These are phyloP conservation scores for Myripristis jacobus DNA, from an alignment of 2,797 vertebrate species.

Conservation along the genomic window DNA sequence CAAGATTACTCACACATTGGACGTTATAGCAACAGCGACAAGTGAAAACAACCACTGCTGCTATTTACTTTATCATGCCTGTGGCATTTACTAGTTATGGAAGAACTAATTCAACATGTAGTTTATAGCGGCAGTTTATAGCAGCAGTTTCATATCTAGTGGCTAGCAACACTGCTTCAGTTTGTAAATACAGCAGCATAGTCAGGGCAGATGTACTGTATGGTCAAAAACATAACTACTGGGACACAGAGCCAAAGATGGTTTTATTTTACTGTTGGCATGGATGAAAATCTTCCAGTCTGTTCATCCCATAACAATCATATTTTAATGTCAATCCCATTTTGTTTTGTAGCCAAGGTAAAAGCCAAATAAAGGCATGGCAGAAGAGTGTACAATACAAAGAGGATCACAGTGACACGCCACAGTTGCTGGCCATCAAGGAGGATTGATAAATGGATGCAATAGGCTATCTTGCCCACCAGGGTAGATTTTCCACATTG, in stretches of 20 bases:
- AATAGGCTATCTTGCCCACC: slow-evolving; percentile 18
- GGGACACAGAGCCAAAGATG: not conserved
- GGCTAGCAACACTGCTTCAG: not conserved
- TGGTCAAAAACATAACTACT: not conserved
- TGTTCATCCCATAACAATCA: not conserved
- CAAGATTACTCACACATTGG: slow-evolving; percentile 25
- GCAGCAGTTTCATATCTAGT: slow-evolving; percentile 1
- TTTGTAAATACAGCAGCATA: not conserved
- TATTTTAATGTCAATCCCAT: slow-evolving; percentile 8
- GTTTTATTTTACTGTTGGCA: not conserved
- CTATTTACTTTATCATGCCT: slow-evolving; percentile 22
- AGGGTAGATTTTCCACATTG: slow-evolving; percentile 20
- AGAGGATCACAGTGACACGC: slow-evolving; percentile 25
- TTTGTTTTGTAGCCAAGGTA: not conserved
- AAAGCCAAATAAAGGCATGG: slow-evolving; percentile 14
- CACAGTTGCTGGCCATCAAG: slow-evolving; percentile 51
- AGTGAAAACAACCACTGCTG: slow-evolving; percentile 22
- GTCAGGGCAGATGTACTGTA: no score
- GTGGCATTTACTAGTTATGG: slow-evolving; percentile 12
- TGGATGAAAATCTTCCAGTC: slow-evolving; percentile 1
- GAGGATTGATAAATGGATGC: slow-evolving; percentile 25
- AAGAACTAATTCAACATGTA: not conserved
- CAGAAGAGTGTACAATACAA: slow-evolving; percentile 9
- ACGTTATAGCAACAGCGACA: slow-evolving; percentile 25
- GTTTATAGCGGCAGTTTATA: slow-evolving; percentile 5